A percentile compares a stretch with the other conserved stretches of the same genome.
phyloP scores from a whole-genome alignment of 2,888 invertebrate genomes.

The Sclerodermus sp. region DNA sequence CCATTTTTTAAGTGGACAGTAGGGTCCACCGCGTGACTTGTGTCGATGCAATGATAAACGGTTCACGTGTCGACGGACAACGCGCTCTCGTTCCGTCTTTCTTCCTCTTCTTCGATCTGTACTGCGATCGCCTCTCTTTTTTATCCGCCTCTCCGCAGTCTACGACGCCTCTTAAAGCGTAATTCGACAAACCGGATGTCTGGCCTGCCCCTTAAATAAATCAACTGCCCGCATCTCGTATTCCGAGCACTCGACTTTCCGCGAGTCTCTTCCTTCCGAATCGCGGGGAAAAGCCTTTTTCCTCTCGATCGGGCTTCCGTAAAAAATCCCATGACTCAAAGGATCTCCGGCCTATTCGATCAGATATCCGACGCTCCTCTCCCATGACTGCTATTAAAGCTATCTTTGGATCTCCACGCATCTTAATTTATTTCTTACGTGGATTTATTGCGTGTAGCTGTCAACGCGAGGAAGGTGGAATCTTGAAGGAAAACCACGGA shows the following conservation, averaged over 20 bases:
- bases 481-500: too few species aligned
- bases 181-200: slow-evolving; percentile 56
- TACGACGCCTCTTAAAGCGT: slow-evolving; percentile 39
- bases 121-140: slow-evolving; percentile 28
- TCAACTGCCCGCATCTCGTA: slow-evolving; percentile 55
- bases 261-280: neutral
- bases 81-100: slow-evolving; percentile 32
- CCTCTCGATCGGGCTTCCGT: slow-evolving; percentile 11
- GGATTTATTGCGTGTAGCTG: too few species aligned
- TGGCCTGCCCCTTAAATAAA: slow-evolving; percentile 53
- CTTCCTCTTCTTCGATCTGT: slow-evolving; percentile 4
- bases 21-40: slow-evolving; percentile 44
- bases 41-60: slow-evolving; percentile 52
- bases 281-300: slow-evolving; percentile 6
- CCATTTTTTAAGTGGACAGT: slow-evolving; percentile 35
- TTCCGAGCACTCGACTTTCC: slow-evolving; percentile 29
- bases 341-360: too few species aligned
- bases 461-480: too few species aligned
- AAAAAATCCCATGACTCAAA: slow-evolving; percentile 8
- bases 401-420: too few species aligned
- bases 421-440: too few species aligned
- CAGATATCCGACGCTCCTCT: too few species aligned
- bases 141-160: slow-evolving; percentile 26
- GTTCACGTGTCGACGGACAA: slow-evolving; percentile 43
- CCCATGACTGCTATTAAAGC: too few species aligned